Percentiles rank a stretch among this genome's conserved stretches.
These are phyloP conservation scores for Porphyrio hochstetteri DNA, from an alignment of 2,113 vertebrate species.

Conservation along the genomic window DNA sequence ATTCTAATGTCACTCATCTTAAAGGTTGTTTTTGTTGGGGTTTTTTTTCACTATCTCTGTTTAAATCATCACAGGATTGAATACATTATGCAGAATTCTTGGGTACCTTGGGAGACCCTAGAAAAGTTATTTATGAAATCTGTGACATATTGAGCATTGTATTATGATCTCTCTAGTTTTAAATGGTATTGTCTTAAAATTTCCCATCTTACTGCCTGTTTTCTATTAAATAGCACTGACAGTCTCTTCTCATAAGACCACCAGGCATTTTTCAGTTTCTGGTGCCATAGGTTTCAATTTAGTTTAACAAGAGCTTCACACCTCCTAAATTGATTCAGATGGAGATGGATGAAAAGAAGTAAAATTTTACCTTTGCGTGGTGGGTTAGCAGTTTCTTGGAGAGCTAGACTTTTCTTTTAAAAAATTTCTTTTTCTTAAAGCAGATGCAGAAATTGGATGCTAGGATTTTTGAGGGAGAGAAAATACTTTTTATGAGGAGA, in stretches of 20 bases:
- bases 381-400: background rate
- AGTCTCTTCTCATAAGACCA: background rate
- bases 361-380: background rate
- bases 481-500: background rate
- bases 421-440: background rate
- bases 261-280: background rate
- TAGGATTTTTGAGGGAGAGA: background rate
- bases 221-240: background rate
- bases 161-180: background rate
- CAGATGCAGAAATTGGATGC: background rate
- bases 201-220: background rate
- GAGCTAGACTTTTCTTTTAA: background rate
- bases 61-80: background rate
- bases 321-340: background rate
- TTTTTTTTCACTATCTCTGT: fast-evolving
- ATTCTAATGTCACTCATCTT: background rate
- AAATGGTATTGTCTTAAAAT: background rate
- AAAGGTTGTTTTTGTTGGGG: no score
- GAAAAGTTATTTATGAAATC: background rate
- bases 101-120: background rate
- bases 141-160: background rate
- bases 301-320: background rate
- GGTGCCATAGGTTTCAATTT: background rate
- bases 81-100: background rate
- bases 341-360: background rate